phyloP scores from a whole-genome alignment of 2,888 invertebrate genomes.

The Hedya salicella region DNA sequence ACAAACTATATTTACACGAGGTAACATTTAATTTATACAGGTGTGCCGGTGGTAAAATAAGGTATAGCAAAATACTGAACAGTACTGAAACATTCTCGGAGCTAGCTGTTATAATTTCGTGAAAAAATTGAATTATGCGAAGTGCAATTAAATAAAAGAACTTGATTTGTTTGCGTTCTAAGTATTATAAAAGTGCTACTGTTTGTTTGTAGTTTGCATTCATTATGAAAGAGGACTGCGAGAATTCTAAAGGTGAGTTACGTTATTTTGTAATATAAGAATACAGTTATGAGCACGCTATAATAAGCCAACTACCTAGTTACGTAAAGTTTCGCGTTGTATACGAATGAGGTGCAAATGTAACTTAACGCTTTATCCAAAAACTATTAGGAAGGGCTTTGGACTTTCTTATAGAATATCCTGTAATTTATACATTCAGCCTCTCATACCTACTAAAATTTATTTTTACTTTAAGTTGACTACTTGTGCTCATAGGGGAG shows the following conservation, averaged over 20 bases:
- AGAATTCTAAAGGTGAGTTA: constrained; percentile 21
- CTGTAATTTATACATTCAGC: too few species aligned
- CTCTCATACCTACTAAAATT: too few species aligned
- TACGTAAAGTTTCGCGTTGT: too few species aligned
- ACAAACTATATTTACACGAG: background rate
- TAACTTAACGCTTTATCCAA: too few species aligned
- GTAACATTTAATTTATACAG: constrained; percentile 5
- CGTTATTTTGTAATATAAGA: background rate
- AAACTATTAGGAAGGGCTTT: too few species aligned
- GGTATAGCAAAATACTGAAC: background rate
- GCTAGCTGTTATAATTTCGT: background rate
- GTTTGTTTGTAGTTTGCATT: constrained; percentile 13
- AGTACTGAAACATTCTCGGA: background rate
- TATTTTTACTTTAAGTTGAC: too few species aligned
- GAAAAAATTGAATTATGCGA: constrained; percentile 11
- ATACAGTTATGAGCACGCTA: background rate
- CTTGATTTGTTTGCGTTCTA: background rate
- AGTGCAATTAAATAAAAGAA: background rate
- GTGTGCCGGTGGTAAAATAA: constrained; percentile 16
- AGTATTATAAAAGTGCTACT: constrained; percentile 9
- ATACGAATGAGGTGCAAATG: too few species aligned
- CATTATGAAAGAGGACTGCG: constrained; percentile 20
- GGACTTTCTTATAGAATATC: too few species aligned
- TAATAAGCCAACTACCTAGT: too few species aligned
- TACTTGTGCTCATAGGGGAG: too few species aligned